Base-by-base conservation (phyloP, 2,797 vertebrate species). In the Nasua narica region DNA sequence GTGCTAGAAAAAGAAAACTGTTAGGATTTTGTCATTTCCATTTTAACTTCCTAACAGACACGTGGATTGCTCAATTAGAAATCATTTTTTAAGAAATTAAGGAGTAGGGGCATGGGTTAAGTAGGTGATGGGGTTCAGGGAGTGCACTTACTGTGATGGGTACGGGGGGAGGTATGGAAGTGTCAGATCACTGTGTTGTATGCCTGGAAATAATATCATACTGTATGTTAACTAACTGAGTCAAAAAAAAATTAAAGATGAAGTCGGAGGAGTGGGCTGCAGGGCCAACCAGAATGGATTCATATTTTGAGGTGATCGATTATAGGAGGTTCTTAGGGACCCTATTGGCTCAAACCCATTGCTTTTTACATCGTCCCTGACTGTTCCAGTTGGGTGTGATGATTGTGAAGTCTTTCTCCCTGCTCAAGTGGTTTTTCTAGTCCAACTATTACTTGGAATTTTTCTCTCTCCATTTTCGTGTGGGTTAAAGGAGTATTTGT, bases 1-100 rank as follows among this genome's bases (percentile, higher is more conserved):
- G 85, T 77, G 52, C 40, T 96, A 27, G 84, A 69, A 97, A 97
- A 97, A 96, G 94, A 95, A 97, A 92, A 91, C 74, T 70, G 52
- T 27, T 97, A 69, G 83, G 23, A 93, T 81, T 95, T 96, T 97
- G 70, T 92, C 65, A 94, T 94, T 94, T 97, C 14, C 65, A 95
- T 96, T 94, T 82, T 89, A 95, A 87, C 43, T 82, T 93, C 46
- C 54, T 91, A 90, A 92, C 46, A 91, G 87, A 96, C 84, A 95
- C 37, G 46, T 95, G 19, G 32, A 90, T 97, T 86, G 65, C 50
- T 96, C 60, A 97, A 78, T 95, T 95, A 93, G 76, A 43, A 95
- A 70, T 67, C 74, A 43, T 46, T 83, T 97, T 56, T 19, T 13
- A 35, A 70, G 84, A 62, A 89, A 62, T 56, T 92, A 95, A 48